Evolutionary conservation across 92 coral and sea anemone species (phyloP), one percentile per base, ranked within the genome.

Genomic region (Zoanthus gigantus): DNA sequence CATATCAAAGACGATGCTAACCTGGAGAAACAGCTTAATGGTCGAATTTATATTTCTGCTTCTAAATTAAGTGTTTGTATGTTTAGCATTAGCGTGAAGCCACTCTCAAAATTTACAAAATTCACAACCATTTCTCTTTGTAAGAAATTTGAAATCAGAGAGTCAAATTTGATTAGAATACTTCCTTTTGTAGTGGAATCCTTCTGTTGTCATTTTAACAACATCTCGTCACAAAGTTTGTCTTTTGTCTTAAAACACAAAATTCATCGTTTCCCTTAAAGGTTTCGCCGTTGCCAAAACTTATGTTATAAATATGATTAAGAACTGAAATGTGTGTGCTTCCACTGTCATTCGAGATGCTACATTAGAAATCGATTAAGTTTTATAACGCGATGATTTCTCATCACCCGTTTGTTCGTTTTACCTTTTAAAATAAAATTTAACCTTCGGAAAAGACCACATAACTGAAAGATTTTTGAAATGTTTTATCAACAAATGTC

Each of bases 181-280:
- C 15, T 28, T 58, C 32, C 5, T 15, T 30, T 4, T 2, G 17
- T 32, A 69, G 17, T 79, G 72, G 84, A 79, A 79, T 60, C 71
- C 84, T 60, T 79, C 73, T 58, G 53, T 52, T 79, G 84, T 7
- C 10, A 16, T n/a, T 60, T 79, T 42, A 13, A 10, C 71, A 60
- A 17, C 28, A 15, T 34, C 11, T 9, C 58, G 14, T 61, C 57
- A 42, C 32, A 29, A 79, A 0, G 17, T 58, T 79, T n/a, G 9
- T 12, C 14, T 32, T 15, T 44, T 48, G 29, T 46, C 4, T 52
- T 2, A 52, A 17, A 17, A 50, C 42, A 7, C 45, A 14, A 23
- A 11, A 2, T 12, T 12, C n/a, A 9, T 54, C 15, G 12, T 54
- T 54, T 54, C 60, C 11, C 11, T 9, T 7, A 9, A 15, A 54